Evolutionary conservation across 2,113 vertebrate genomes (phyloP), one percentile per base, ranked within the genome.

Genomic region (Microcebus tavaratra): DNA sequence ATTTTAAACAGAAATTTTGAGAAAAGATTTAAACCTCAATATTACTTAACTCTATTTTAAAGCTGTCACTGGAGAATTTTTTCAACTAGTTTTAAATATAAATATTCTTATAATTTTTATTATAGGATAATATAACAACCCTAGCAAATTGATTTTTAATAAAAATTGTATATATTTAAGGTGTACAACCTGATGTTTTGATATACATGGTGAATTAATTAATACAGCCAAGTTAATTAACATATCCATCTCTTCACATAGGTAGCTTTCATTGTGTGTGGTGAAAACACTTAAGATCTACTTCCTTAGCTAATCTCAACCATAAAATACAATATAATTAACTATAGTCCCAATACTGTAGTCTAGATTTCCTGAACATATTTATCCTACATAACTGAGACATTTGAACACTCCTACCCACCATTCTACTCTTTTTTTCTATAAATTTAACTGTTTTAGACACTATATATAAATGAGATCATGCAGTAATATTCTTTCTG

Each of bases 1-100:
- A 82, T 87, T 89, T 96, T 91, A 85, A 73, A 61, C 8, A 84
- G 6, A 81, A 70, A 2, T 57, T 94, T 88, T 92, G 73, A 88
- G 57, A 75, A 76, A 88, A 95, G 13, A 84, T 83, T 72, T 73
- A 85, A 81, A 76, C 67, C 2, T 88, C 61, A 65, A 34, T 86
- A 73, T 90, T 84, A 87, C 45, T 95, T 96, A 80, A 84, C 67
- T 87, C 21, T 70, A 57, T 76, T 87, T 72, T 0, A 91, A 61
- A 88, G 45, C 3, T n/a, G 6, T 39, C 27, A 27, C 25, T 31
- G 39, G 78, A 65, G 10, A 91, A 79, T 53, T 83, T 50, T 65
- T 90, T 72, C 53, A 81, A 75, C 18, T 29, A 73, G 45, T 3
- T 78, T 65, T 34, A 59, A 70, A 36, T 82, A 53, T 48, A 86